Evolutionary conservation across 2,113 vertebrate species (phyloP).

Genomic region (Syngnathus scovelli): DNA sequence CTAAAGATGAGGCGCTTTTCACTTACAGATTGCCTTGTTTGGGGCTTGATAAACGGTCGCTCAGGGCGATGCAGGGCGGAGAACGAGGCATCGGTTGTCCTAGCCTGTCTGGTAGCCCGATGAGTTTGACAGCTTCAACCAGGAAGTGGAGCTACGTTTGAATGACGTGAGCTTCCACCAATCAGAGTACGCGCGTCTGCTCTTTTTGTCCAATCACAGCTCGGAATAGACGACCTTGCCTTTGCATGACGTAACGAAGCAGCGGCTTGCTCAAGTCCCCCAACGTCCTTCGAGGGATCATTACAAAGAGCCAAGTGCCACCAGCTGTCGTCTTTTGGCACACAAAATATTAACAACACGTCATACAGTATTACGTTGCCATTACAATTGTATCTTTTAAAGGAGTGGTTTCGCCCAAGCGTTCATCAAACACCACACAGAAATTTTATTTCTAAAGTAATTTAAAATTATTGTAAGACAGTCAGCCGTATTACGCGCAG

Average conservation of each 20-base stretch:
- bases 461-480: too few relatives aligned
- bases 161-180: conserved; percentile 32
- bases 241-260: conserved; percentile 20
- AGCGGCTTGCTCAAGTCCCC: conserved; percentile 20
- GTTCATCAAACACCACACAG: too few relatives aligned
- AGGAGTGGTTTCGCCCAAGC: neutral
- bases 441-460: too few relatives aligned
- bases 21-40: conserved; percentile 50
- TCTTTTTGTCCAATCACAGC: conserved; percentile 34
- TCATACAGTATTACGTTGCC: neutral
- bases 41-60: conserved; percentile 16
- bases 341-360: neutral
- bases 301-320: conserved; percentile 21
- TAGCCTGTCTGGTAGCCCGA: neutral
- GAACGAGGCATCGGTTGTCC: conserved; percentile 22
- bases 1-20: neutral
- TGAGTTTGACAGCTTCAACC: conserved; percentile 42
- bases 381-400: neutral
- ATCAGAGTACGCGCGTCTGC: conserved; percentile 7
- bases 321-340: conserved; percentile 38
- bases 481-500: too few relatives aligned
- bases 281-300: conserved; percentile 22
- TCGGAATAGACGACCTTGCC: neutral
- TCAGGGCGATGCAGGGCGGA: conserved; percentile 19
- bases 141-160: conserved; percentile 33